Conservation (phyloP, 2,797 vertebrate species). For the Cyprinella venusta region DNA sequence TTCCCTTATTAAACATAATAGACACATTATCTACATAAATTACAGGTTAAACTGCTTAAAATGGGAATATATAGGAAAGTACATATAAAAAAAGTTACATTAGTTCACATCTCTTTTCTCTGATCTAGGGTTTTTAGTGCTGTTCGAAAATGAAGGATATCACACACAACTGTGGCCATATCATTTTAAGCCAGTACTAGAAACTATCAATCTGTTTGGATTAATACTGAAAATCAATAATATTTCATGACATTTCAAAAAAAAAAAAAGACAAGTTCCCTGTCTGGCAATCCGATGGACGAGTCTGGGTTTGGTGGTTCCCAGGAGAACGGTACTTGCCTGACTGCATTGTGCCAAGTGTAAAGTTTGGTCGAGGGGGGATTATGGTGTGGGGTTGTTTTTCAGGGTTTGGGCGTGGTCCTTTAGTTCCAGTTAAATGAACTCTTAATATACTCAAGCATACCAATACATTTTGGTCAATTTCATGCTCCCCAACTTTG, state of each 20-base stretch:
- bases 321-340: no score
- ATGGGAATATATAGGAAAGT: conserved; percentile 15
- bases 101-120: neutral
- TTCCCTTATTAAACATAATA: conserved; percentile 66
- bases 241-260: neutral
- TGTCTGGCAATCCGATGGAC: no score
- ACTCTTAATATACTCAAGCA: no score
- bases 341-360: no score
- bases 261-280: no score
- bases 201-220: neutral
- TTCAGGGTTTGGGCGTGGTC: no score
- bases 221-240: neutral
- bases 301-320: no score
- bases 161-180: neutral
- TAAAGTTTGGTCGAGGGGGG: no score
- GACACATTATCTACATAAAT: conserved; percentile 67
- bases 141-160: neutral
- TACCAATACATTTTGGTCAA: no score
- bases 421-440: no score
- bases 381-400: no score
- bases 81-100: conserved; percentile 4
- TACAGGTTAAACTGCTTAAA: conserved; percentile 68
- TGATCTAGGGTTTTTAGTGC: neutral
- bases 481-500: no score
- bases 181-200: neutral